Conservation (phyloP, 2,888 invertebrate genomes). For the Odontocerum albicorne region DNA sequence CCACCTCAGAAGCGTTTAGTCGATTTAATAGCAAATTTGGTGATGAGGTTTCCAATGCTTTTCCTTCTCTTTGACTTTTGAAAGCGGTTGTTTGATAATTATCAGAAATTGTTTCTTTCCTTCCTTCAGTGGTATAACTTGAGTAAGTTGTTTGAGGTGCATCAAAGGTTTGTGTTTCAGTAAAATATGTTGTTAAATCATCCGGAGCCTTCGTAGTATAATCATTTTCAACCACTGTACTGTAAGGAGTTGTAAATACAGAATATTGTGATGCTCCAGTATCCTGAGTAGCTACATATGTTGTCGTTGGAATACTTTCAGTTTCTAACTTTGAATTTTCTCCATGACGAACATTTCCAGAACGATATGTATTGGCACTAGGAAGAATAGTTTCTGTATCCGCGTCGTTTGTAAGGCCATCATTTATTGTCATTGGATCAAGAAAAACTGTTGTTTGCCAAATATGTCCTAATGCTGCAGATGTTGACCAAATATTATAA, state of each 20-base stretch:
- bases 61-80: constrained; percentile 46
- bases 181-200: constrained; percentile 32
- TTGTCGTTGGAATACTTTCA: constrained; percentile 29
- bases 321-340: constrained; percentile 18
- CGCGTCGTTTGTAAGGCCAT: constrained; percentile 56
- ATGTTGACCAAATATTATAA: constrained; percentile 35
- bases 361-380: constrained; percentile 47
- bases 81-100: constrained; percentile 27
- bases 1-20: constrained; percentile 66
- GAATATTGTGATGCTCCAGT: constrained; percentile 26
- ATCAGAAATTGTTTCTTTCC: not conserved
- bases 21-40: constrained; percentile 50
- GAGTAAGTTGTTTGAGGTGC: constrained; percentile 14
- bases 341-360: constrained; percentile 33
- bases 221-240: constrained; percentile 19
- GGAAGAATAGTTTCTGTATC: constrained; percentile 41
- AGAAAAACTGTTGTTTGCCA: constrained; percentile 71
- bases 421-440: constrained; percentile 73
- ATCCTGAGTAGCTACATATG: constrained; percentile 21
- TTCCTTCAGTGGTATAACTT: constrained; percentile 6
- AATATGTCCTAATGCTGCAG: constrained; percentile 41
- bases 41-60: constrained; percentile 44
- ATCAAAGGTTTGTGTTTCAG: constrained; percentile 34
- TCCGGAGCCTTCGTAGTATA: constrained; percentile 31
- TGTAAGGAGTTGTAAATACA: constrained; percentile 26